Evolutionary conservation across 1,140 invertebrate genomes (phyloP).

Genomic region (Gonatopus flavifemur): DNA sequence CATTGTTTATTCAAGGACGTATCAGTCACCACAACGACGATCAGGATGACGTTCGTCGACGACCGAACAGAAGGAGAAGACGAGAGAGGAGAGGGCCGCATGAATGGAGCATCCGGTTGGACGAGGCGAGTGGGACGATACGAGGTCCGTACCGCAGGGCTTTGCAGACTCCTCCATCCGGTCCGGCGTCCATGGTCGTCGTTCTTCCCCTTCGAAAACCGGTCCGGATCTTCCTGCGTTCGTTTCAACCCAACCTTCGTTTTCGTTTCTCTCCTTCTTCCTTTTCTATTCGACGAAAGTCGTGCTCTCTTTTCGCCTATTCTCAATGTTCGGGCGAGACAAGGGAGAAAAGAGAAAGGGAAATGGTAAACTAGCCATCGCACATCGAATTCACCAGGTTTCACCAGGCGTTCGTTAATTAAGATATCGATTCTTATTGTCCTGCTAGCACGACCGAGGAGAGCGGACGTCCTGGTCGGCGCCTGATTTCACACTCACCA

Average conservation of each 20-base stretch:
- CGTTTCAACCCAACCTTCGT: constrained; percentile 10
- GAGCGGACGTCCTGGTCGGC: constrained; percentile 39
- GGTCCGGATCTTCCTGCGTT: constrained; percentile 44
- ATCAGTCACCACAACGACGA: constrained; percentile 34
- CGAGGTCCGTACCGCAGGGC: constrained; percentile 49
- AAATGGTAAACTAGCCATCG: constrained; percentile 23
- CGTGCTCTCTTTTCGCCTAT: constrained; percentile 20
- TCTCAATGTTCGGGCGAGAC: constrained; percentile 20
- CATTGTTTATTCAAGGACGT: constrained; percentile 56
- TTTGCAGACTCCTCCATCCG: constrained; percentile 55
- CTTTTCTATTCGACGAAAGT: constrained; percentile 19
- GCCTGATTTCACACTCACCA: constrained; percentile 37
- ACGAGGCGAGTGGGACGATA: no score
- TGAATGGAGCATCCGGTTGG: constrained; percentile 56
- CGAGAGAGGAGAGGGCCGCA: constrained; percentile 44
- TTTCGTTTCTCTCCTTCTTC: neutral
- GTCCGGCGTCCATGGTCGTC: constrained; percentile 49
- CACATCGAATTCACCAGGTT: constrained; percentile 30
- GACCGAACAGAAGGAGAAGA: constrained; percentile 27
- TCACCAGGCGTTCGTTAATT: constrained; percentile 52
- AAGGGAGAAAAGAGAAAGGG: no score
- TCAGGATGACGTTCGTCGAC: constrained; percentile 10
- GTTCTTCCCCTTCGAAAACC: constrained; percentile 44
- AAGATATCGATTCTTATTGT: constrained; percentile 60
- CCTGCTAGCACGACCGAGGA: constrained; percentile 34